These are phyloP conservation scores for Gyrodactylus bullatarudis DNA, from an alignment of 1,140 invertebrate species.

Conservation along the genomic window DNA sequence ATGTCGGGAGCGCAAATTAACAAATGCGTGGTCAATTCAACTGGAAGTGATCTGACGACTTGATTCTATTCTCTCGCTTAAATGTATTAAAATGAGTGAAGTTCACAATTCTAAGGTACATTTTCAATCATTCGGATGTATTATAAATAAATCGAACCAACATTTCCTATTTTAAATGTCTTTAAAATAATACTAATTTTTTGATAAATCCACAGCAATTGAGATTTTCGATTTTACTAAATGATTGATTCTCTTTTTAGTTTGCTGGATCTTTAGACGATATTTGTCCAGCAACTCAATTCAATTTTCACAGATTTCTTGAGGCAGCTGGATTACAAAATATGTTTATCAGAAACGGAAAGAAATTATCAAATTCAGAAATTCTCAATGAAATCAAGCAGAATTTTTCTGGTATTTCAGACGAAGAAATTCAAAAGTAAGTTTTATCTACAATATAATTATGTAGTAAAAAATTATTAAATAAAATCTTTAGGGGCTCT, in stretches of 20 bases:
- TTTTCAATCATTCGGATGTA: background rate
- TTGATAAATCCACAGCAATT: no score
- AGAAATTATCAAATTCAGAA: background rate
- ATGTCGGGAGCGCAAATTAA: background rate
- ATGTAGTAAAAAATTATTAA: no score
- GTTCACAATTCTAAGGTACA: background rate
- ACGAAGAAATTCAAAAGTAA: background rate
- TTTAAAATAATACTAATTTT: no score
- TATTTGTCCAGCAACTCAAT: no score
- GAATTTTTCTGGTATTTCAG: background rate
- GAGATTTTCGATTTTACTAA: background rate
- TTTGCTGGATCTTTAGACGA: background rate
- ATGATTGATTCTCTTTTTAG: no score
- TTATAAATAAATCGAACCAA: background rate
- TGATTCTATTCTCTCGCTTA: background rate
- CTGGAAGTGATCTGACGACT: background rate
- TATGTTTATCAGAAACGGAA: background rate
- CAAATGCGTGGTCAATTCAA: background rate
- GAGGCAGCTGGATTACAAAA: background rate
- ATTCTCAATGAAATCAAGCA: background rate
- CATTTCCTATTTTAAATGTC: background rate
- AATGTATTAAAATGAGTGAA: background rate
- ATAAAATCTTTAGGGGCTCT: background rate
- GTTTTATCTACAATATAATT: background rate
- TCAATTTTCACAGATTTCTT: background rate